phyloP scores from a whole-genome alignment of 1,140 invertebrate species.

The Leptopilina clavipes region DNA sequence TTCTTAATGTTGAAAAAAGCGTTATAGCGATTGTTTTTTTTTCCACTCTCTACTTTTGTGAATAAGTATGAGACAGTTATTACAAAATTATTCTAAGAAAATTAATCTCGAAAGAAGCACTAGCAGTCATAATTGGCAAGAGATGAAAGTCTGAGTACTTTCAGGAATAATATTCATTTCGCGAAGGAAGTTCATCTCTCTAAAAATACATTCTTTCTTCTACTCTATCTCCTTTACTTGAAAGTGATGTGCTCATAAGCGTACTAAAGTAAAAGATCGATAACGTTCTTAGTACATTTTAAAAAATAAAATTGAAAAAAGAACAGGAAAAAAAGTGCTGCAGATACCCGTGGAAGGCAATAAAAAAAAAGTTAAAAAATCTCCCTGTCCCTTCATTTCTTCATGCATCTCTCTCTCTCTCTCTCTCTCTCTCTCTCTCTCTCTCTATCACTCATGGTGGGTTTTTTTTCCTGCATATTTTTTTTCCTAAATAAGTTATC shows the following conservation, averaged over 20 bases:
- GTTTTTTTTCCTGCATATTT: no score
- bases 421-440: neutral
- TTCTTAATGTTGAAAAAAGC: neutral
- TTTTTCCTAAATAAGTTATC: conserved; percentile 12
- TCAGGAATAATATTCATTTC: conserved; percentile 9
- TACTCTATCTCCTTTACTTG: neutral
- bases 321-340: neutral
- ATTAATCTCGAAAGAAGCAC: neutral
- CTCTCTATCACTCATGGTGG: neutral
- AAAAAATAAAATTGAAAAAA: neutral
- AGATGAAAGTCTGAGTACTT: conserved; percentile 18
- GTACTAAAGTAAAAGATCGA: conserved; percentile 24
- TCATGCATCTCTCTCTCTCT: neutral
- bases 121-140: neutral
- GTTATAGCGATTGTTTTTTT: neutral
- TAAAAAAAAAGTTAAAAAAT: neutral
- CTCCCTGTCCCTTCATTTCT: conserved; percentile 2
- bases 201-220: conserved; percentile 1
- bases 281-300: neutral
- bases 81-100: neutral
- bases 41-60: neutral
- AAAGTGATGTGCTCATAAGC: conserved; percentile 25
- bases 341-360: neutral
- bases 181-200: conserved; percentile 17
- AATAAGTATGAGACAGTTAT: conserved; percentile 3